Evolutionary conservation across 2,888 invertebrate species (phyloP).

Genomic region (Pimpla rufipes): DNA sequence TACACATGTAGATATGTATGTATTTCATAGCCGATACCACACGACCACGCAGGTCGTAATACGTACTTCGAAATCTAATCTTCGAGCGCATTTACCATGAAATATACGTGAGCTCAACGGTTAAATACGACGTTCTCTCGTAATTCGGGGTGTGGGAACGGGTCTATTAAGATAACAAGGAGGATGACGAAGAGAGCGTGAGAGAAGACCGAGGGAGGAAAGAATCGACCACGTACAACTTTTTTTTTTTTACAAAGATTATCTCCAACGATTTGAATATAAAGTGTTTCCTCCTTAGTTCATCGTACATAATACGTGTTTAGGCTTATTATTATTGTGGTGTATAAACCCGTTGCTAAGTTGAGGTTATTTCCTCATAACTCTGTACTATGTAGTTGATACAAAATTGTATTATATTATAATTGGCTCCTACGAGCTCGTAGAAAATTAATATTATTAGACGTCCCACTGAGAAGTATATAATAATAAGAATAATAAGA

Average conservation of each 20-base stretch:
- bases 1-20: slow-evolving; percentile 17
- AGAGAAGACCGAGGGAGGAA: not conserved
- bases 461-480: not conserved
- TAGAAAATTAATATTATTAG: not conserved
- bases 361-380: slow-evolving; percentile 1
- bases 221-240: slow-evolving; percentile 17
- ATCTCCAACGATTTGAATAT: slow-evolving; percentile 22
- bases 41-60: not conserved
- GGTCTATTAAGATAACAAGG: slow-evolving; percentile 34
- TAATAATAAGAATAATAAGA: not conserved
- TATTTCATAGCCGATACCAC: slow-evolving; percentile 44
- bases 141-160: slow-evolving; percentile 62
- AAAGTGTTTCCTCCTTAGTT: slow-evolving; percentile 27
- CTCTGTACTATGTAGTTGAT: not conserved
- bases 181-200: slow-evolving; percentile 27
- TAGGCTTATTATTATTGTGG: not conserved
- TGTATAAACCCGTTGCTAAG: not conserved
- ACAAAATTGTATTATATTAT: not conserved
- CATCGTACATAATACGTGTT: not conserved
- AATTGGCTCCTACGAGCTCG: not conserved
- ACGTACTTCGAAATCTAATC: slow-evolving; percentile 59
- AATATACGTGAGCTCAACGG: slow-evolving; percentile 24
- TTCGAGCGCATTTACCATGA: slow-evolving; percentile 56
- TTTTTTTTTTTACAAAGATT: slow-evolving; percentile 5
- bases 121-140: slow-evolving; percentile 41